phyloP scores from a whole-genome alignment of 1,140 invertebrate species.

The Episyrphus balteatus region DNA sequence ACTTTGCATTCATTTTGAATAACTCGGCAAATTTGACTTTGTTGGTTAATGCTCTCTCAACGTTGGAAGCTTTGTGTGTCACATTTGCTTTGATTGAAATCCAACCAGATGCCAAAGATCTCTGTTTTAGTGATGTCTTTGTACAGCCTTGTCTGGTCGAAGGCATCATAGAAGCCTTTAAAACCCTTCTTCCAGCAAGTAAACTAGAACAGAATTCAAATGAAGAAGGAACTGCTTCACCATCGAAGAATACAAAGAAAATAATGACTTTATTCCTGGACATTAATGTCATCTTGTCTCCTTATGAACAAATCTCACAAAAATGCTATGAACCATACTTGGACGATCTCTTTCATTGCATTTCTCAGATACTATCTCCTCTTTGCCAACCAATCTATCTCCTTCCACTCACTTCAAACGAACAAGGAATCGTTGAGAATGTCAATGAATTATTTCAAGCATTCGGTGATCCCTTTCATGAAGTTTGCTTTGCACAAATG shows the following conservation, averaged over 20 bases:
- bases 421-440: conserved; percentile 18
- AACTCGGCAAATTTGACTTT: conserved; percentile 55
- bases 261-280: conserved; percentile 32
- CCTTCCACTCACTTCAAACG: conserved; percentile 4
- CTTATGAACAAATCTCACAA: conserved; percentile 21
- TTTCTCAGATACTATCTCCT: conserved; percentile 7
- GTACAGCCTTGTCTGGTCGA: conserved; percentile 21
- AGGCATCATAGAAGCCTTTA: conserved; percentile 29
- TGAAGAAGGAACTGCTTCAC: conserved; percentile 3
- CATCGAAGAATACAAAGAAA: conserved; percentile 7
- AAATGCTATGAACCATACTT: conserved; percentile 16
- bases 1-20: conserved; percentile 50
- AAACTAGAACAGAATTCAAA: conserved; percentile 11
- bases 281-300: conserved; percentile 31
- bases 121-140: conserved; percentile 26
- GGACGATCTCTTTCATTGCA: conserved; percentile 16
- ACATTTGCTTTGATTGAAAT: conserved; percentile 30
- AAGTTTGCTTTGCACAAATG: conserved; percentile 4
- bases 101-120: conserved; percentile 10
- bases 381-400: conserved; percentile 6
- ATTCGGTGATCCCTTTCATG: conserved; percentile 11
- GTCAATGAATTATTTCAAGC: conserved; percentile 25
- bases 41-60: conserved; percentile 42
- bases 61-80: conserved; percentile 42
- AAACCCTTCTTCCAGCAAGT: conserved; percentile 15